Conservation (phyloP, 2,888 invertebrate genomes). For the Steinernema carpocapsae region DNA sequence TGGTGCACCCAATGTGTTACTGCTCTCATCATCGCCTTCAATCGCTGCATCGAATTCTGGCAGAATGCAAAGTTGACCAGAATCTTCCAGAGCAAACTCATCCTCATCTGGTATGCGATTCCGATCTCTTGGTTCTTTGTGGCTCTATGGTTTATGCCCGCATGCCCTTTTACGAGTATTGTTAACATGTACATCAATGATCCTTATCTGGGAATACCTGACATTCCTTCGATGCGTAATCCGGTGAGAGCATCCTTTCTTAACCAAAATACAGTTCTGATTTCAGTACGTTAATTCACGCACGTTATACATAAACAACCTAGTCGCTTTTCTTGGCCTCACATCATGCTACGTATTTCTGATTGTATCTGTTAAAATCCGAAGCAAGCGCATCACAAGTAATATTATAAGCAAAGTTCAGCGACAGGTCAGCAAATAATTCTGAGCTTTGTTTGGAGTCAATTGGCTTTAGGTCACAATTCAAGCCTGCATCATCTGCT, state of each 20-base stretch:
- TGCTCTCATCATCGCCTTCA: constrained; percentile 6
- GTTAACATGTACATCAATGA: constrained; percentile 1
- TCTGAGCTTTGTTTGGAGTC: neutral
- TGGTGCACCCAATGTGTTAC: neutral
- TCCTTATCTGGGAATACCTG: constrained; percentile 13
- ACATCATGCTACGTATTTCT: constrained; percentile 8
- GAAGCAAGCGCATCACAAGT: neutral
- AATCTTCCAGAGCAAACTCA: neutral
- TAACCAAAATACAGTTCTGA: neutral
- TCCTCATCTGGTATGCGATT: neutral
- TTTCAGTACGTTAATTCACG: neutral
- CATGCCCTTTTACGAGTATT: constrained; percentile 1
- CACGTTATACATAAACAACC: neutral
- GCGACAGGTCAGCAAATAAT: neutral
- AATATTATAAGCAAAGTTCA: neutral
- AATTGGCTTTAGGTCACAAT: neutral
- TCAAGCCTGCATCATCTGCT: constrained; percentile 25
- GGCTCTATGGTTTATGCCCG: neutral
- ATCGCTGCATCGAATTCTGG: constrained; percentile 31
- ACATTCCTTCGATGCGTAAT: neutral
- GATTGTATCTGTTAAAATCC: neutral
- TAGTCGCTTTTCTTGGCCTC: neutral
- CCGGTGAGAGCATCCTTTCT: too few species aligned
- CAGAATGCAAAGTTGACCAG: neutral
- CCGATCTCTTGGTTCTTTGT: neutral